Evolutionary conservation across 2,888 invertebrate genomes (phyloP).

Genomic region (Hirtodrosophila duncani): DNA sequence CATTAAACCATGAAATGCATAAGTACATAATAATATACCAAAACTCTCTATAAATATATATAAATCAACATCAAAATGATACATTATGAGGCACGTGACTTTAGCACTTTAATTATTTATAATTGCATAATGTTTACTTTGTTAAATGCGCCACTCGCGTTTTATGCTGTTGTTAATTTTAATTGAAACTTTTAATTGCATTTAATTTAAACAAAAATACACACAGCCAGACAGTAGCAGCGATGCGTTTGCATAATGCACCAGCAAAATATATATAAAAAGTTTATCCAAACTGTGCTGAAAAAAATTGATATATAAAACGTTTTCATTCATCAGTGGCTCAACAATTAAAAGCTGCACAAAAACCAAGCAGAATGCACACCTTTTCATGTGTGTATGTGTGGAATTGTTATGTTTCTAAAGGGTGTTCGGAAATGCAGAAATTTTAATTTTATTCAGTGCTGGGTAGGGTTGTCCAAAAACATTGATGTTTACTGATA

Average conservation of each 20-base stretch:
- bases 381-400: no score
- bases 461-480: no score
- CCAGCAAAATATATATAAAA: no score
- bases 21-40: conserved; percentile 8
- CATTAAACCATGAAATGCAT: conserved; percentile 31
- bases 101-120: conserved; percentile 62
- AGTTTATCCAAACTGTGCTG: no score
- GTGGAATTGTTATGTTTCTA: no score
- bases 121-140: conserved; percentile 64
- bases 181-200: conserved; percentile 66
- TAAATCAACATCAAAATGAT: conserved; percentile 10
- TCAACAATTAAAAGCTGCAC: no score
- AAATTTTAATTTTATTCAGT: no score
- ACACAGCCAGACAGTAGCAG: background rate
- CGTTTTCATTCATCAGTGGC: no score
- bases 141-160: conserved; percentile 42
- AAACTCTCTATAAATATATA: background rate
- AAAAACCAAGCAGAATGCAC: no score
- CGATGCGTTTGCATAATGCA: background rate
- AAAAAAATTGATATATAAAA: no score
- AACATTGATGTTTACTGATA: no score
- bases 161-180: conserved; percentile 57
- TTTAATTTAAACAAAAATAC: conserved; percentile 45
- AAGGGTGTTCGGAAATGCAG: no score
- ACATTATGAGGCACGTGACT: conserved; percentile 44